These are phyloP conservation scores for Synergus gifuensis DNA, from an alignment of 2,888 invertebrate genomes.

Conservation along the genomic window DNA sequence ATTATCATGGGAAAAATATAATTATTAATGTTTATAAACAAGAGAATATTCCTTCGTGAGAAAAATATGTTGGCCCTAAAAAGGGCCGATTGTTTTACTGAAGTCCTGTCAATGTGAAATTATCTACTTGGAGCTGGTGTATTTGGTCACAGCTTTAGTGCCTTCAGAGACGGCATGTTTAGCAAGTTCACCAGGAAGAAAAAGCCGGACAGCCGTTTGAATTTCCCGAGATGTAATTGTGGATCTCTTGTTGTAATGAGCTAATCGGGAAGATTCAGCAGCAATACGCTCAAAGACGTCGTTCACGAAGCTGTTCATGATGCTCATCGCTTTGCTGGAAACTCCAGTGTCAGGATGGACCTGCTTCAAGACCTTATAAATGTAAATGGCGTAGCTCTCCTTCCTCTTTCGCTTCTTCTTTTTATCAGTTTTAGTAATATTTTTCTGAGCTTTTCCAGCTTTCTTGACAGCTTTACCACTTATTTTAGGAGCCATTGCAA, in stretches of 20 bases:
- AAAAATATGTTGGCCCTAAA: conserved; percentile 52
- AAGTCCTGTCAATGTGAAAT: too few relatives aligned
- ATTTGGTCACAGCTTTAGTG: conserved; percentile 80
- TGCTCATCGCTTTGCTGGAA: conserved; percentile 69
- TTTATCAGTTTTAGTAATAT: too few relatives aligned
- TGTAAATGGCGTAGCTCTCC: conserved; percentile 55
- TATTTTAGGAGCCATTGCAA: too few relatives aligned
- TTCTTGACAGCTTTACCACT: neutral
- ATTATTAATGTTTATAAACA: too few relatives aligned
- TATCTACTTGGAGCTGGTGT: conserved; percentile 71
- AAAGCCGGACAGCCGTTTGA: conserved; percentile 83
- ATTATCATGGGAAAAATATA: too few relatives aligned
- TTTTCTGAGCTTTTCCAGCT: neutral
- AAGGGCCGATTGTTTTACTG: conserved; percentile 51
- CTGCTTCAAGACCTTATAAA: neutral
- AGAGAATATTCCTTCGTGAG: neutral
- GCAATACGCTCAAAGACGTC: conserved; percentile 70
- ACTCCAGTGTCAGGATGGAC: conserved; percentile 80
- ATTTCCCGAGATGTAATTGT: conserved; percentile 84
- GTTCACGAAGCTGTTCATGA: conserved; percentile 64
- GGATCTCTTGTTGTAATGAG: conserved; percentile 43
- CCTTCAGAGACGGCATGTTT: conserved; percentile 86
- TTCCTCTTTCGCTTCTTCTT: conserved; percentile 50
- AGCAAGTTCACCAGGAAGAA: conserved; percentile 86
- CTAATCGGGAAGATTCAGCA: conserved; percentile 63